Base-by-base conservation (phyloP, 2,113 vertebrate species). In the Aphelocoma coerulescens region DNA sequence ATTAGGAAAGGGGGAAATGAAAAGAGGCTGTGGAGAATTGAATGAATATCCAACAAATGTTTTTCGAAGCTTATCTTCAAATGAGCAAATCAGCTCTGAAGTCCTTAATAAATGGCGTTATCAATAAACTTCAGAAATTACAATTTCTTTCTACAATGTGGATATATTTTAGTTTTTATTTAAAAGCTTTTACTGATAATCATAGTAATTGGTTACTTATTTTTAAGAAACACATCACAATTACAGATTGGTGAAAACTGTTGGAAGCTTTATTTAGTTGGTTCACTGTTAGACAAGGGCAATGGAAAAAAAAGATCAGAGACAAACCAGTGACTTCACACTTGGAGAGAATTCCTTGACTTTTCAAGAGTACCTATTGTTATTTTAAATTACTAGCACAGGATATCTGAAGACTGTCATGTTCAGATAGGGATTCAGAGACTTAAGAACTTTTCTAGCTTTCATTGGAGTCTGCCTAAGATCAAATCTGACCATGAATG, bases 31-130 rank as follows among this genome's bases (percentile, higher is more conserved):
- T 83, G 28, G 13, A 88, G 54, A 95, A 96, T 88, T 96, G 82
- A 97, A 92, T 80, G 86, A 96, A 91, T 77, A 66, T 74, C 79
- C 93, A 71, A 81, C 22, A 80, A 88, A 88, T 96, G 52, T 94
- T 97, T 62, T 96, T 95, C 59, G 1, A 76, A 86, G 62, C 94
- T 98, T 97, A 97, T 97, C 97, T 97, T 97, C 92, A 96, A 96
- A 97, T 86, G 66, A 91, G 81, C 91, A 96, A 93, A 95, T 96
- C 95, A 94, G 55, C 95, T 97, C 76, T 92, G 41, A 95, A 97
- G 46, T 69, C 71, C 46, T 96, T 93, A 96, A 97, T 92, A 97
- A 96, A 95, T 73, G 82, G 63, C 76, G 75, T 97, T 98, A 97
- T 97, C 96, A 89, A 91, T 95, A 95, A 90, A 93, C 54, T 54